A percentile compares a stretch with the other conserved stretches of the same genome.
phyloP scores from a whole-genome alignment of 2,888 invertebrate genomes.

The Machimus rusticus region DNA sequence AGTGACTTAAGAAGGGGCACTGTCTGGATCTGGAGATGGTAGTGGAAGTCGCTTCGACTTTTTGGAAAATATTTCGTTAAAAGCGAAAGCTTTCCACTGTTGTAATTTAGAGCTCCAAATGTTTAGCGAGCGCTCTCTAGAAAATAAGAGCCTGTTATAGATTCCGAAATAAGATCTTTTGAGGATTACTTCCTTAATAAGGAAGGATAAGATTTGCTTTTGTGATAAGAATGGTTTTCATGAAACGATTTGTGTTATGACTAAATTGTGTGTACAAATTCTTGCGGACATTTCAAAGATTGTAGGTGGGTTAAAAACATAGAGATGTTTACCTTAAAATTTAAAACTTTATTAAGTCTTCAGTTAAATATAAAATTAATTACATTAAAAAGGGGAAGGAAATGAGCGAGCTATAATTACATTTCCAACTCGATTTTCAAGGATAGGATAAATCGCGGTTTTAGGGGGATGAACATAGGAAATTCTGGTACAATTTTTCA shows the following conservation, averaged over 20 bases:
- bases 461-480: background rate
- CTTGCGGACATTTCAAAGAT: no score
- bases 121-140: no score
- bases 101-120: background rate
- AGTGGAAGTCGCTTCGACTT: background rate
- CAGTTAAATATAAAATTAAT: constrained; percentile 36
- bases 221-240: no score
- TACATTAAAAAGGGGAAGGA: constrained; percentile 9
- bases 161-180: no score
- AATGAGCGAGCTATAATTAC: background rate
- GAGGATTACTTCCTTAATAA: no score
- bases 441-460: background rate
- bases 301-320: background rate
- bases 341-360: constrained; percentile 39
- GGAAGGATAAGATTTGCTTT: no score
- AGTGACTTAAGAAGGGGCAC: background rate
- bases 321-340: constrained; percentile 3
- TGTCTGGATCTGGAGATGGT: background rate
- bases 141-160: no score
- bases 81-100: background rate
- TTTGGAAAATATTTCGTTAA: background rate
- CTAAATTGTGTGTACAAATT: no score
- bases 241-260: no score
- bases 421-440: background rate
- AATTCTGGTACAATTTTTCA: constrained; percentile 16